Conservation (phyloP, 2,113 vertebrate species). For the Anolis sagrei region DNA sequence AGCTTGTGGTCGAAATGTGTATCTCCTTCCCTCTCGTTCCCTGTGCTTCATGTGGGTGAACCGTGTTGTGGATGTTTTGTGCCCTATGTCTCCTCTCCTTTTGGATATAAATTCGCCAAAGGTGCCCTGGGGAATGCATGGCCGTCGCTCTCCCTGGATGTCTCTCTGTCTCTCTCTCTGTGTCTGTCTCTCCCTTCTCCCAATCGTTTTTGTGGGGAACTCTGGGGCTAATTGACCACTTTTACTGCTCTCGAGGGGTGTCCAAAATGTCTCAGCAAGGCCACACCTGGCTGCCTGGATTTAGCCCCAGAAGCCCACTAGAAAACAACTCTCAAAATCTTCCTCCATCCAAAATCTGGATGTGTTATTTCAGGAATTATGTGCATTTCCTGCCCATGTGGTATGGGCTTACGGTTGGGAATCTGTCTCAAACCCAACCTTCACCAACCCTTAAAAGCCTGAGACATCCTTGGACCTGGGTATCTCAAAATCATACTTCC, state of each 20-base stretch:
- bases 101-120: not conserved
- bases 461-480: constrained; percentile 45
- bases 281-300: constrained; percentile 61
- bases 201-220: not conserved
- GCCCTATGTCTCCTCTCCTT: not conserved
- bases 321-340: constrained; percentile 38
- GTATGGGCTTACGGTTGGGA: not conserved
- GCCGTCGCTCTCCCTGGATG: not conserved
- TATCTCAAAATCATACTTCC: not conserved
- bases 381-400: constrained; percentile 31
- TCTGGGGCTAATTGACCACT: constrained; percentile 31
- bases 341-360: not conserved
- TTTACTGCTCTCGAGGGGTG: constrained; percentile 51
- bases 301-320: constrained; percentile 52
- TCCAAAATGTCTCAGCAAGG: constrained; percentile 69
- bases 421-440: constrained; percentile 41
- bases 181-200: not conserved
- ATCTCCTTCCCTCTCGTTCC: not conserved
- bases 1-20: not conserved
- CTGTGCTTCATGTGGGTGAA: not conserved
- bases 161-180: constrained; percentile 24
- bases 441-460: not conserved
- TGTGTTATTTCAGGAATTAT: constrained; percentile 25
- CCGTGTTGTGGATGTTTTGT: not conserved
- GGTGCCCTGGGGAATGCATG: constrained; percentile 23